Conservation (phyloP, 2,888 invertebrate genomes). For the Venusia cambrica region DNA sequence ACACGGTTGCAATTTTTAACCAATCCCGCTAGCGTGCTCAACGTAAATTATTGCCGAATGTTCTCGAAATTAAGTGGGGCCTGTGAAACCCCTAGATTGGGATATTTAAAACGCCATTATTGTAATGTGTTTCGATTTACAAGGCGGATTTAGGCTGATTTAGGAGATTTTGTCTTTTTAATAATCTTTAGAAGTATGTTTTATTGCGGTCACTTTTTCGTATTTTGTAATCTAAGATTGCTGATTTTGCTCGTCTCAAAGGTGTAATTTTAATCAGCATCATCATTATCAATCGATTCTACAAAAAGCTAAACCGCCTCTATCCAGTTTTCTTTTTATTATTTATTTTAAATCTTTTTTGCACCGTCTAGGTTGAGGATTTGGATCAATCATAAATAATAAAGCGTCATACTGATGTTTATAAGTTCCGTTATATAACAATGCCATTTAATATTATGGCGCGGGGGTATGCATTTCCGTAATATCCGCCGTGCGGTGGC, state of each 20-base stretch:
- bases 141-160: constrained; percentile 2
- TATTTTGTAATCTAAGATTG: too few relatives aligned
- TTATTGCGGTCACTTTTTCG: too few relatives aligned
- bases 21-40: constrained; percentile 47
- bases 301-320: too few relatives aligned
- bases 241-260: too few relatives aligned
- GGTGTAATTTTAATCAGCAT: too few relatives aligned
- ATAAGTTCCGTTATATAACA: too few relatives aligned
- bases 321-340: too few relatives aligned
- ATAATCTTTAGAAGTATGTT: constrained; percentile 7
- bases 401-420: too few relatives aligned
- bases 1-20: constrained; percentile 65
- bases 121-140: constrained; percentile 3
- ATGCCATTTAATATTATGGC: constrained; percentile 12
- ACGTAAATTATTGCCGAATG: constrained; percentile 12
- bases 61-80: constrained; percentile 13
- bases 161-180: background rate
- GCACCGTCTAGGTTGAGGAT: too few relatives aligned
- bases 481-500: constrained; percentile 56
- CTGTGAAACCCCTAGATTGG: constrained; percentile 12
- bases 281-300: too few relatives aligned
- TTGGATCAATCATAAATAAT: too few relatives aligned
- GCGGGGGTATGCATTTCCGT: constrained; percentile 50
- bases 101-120: constrained; percentile 9
- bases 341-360: too few relatives aligned